Evolutionary conservation across 2,888 invertebrate species (phyloP), one percentile per base, ranked within the genome.

Genomic region (Disparrhopalites patrizii): DNA sequence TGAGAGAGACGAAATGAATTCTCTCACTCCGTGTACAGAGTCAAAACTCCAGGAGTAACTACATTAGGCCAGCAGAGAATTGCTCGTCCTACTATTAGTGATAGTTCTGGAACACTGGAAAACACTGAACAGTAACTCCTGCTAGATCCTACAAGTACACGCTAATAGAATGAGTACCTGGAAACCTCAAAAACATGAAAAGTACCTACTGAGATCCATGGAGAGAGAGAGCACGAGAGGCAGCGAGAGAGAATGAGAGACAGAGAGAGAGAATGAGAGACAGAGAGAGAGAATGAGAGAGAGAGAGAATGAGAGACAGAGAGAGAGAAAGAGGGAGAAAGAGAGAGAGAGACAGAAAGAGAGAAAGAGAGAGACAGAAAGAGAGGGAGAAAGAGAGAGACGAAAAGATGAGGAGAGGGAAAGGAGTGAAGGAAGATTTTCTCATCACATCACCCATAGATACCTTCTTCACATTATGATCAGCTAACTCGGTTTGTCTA

Each of bases 381-480:
- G 8, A 18, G 8, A 47, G 47, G 18, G 43, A 43, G n/a, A 43
- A n/a, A 43, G 51, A n/a, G n/a, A n/a, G n/a, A n/a, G n/a, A n/a
- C n/a, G 10, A 18, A n/a, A n/a, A 18, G 23, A 18, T 18, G 20
- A 55, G 36, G 36, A 33, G 20, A 30, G 33, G 33, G 8, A 31
- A n/a, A 23, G 33, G 30, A 33, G 55, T 30, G 23, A 55, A 33
- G 30, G 57, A 57, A 36, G 43, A 40, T 43, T 43, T 58, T 58
- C 56, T 58, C 58, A 57, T 57, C 57, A 40, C 57, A 57, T 55
- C 55, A 55, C 33, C 47, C 57, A 57, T 40, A 57, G 25, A 57
- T 27, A 57, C 40, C 25, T 25, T 27, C 23, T 58, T 28, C 58
- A 28, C 30, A 23, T 57, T 55, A 33, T 57, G 40, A 23, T 57